These are phyloP conservation scores for Hemitrygon akajei DNA, from an alignment of 2,797 vertebrate genomes.

Conservation along the genomic window DNA sequence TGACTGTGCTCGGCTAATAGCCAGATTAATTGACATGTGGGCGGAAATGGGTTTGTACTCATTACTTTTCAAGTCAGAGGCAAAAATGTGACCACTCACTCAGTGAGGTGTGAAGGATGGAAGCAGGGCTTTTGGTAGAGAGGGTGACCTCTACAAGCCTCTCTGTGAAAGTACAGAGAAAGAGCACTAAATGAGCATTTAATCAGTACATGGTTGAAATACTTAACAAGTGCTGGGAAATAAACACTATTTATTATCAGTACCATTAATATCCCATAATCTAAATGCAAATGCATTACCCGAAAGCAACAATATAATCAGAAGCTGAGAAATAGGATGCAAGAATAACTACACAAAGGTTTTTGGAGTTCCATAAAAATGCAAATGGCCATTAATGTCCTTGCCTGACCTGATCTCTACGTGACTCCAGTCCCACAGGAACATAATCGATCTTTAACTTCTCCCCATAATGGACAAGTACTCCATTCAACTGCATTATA, in stretches of 20 bases:
- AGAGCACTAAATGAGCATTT: neutral
- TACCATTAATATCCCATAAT: neutral
- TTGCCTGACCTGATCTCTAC: neutral
- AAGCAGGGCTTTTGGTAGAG: neutral
- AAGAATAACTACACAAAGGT: neutral
- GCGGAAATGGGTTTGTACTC: neutral
- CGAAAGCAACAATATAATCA: neutral
- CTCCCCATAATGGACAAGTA: neutral
- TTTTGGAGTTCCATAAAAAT: neutral
- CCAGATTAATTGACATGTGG: neutral
- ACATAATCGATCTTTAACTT: neutral
- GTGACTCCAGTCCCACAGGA: neutral
- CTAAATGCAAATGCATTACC: neutral
- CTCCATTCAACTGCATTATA: neutral
- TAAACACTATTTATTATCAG: neutral
- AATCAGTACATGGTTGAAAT: neutral
- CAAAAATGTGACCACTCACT: neutral
- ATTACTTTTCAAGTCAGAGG: neutral
- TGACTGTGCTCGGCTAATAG: neutral
- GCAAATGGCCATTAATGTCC: neutral
- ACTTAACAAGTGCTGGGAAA: neutral
- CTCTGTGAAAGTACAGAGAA: neutral
- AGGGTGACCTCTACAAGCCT: neutral
- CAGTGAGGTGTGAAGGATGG: neutral
- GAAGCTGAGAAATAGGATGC: neutral